Conservation (phyloP, 2,113 vertebrate species). For the Ammospiza caudacuta region DNA sequence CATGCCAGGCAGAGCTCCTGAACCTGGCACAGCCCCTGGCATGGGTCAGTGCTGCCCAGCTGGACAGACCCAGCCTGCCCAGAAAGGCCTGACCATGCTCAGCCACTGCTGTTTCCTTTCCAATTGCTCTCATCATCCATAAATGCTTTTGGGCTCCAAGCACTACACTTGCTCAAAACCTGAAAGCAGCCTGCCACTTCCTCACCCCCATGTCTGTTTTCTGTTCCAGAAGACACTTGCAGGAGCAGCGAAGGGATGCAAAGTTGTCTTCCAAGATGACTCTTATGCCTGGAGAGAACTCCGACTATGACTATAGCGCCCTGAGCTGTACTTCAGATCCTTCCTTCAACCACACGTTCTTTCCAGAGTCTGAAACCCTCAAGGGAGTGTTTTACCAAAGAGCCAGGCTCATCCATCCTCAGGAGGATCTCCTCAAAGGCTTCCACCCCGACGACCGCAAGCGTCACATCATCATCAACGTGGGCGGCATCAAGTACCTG, state of each 20-base stretch:
- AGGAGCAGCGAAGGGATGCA: slow-evolving; percentile 78
- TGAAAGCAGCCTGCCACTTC: not conserved
- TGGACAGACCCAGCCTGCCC: not conserved
- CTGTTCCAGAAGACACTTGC: slow-evolving; percentile 54
- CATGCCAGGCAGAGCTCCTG: not conserved
- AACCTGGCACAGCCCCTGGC: fast-evolving
- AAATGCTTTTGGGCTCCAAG: not conserved
- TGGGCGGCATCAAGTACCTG: slow-evolving; percentile 93
- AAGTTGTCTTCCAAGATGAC: slow-evolving; percentile 88
- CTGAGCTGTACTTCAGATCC: slow-evolving; percentile 92
- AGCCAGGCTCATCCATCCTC: slow-evolving; percentile 80
- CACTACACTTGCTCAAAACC: not conserved
- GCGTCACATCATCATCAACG: slow-evolving; percentile 92
- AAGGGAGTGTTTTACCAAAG: slow-evolving; percentile 94
- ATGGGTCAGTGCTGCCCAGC: not conserved
- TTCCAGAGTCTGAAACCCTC: slow-evolving; percentile 81
- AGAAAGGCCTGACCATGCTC: not conserved
- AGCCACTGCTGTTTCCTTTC: not conserved
- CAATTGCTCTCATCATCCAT: not conserved
- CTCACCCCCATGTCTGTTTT: not conserved
- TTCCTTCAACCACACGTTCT: slow-evolving; percentile 83
- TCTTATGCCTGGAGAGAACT: slow-evolving; percentile 93
- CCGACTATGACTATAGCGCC: slow-evolving; percentile 95
- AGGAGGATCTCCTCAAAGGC: slow-evolving; percentile 56
- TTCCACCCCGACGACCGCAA: slow-evolving; percentile 78